phyloP scores from a whole-genome alignment of 2,113 vertebrate genomes.

The Zootoca vivipara region DNA sequence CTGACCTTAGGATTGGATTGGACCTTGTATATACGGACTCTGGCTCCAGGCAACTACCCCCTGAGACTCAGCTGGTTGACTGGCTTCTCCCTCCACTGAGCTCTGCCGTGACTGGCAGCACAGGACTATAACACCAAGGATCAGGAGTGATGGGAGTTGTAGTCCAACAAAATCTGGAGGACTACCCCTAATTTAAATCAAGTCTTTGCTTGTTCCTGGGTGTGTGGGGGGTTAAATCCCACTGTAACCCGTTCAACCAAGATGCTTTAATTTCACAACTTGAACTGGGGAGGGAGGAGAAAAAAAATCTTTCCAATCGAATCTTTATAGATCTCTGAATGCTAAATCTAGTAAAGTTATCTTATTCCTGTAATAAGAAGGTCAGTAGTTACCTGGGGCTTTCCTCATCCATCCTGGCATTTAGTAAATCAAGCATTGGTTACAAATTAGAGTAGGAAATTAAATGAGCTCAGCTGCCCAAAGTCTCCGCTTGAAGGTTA shows the following conservation, averaged over 20 bases:
- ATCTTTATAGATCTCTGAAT: slow-evolving; percentile 59
- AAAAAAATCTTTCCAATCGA: slow-evolving; percentile 31
- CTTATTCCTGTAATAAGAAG: slow-evolving; percentile 60
- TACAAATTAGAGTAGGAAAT: slow-evolving; percentile 62
- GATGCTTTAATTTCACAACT: slow-evolving; percentile 49
- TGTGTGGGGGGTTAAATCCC: not conserved
- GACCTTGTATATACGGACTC: no score
- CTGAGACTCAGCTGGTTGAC: no score
- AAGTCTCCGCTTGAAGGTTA: slow-evolving; percentile 40
- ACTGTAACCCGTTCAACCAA: slow-evolving; percentile 24
- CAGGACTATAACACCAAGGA: no score
- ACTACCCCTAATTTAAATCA: no score
- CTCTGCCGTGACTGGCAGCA: no score
- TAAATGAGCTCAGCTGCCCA: slow-evolving; percentile 44
- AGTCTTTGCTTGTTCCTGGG: no score
- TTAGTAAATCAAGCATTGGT: slow-evolving; percentile 67
- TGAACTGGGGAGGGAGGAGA: not conserved
- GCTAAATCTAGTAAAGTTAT: slow-evolving; percentile 64
- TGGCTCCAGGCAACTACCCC: no score
- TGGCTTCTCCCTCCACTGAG: no score
- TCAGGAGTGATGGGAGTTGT: no score
- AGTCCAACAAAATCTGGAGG: no score
- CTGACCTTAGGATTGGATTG: no score
- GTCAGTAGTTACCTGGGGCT: slow-evolving; percentile 66
- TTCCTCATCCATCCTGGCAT: slow-evolving; percentile 67